Evolutionary conservation across 2,797 vertebrate species (phyloP).

Genomic region (Argya squamiceps): DNA sequence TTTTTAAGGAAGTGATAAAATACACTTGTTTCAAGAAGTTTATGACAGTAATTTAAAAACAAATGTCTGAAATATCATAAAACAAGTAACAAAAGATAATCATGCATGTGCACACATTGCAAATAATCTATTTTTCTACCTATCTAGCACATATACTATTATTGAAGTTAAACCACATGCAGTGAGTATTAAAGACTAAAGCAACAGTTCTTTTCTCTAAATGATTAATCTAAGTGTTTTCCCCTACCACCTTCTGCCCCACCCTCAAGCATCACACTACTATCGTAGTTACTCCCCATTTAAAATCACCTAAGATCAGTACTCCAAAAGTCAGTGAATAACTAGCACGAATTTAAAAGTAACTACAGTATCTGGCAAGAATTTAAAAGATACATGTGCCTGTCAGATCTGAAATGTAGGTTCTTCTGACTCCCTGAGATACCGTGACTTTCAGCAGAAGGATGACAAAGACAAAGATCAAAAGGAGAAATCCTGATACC

Average conservation of each 20-base stretch:
- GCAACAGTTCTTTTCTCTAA: background rate
- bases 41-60: background rate
- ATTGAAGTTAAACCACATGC: background rate
- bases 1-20: background rate
- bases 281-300: background rate
- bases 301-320: background rate
- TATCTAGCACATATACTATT: background rate
- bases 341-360: background rate
- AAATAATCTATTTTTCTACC: background rate
- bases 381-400: background rate
- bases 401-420: background rate
- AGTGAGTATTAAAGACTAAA: background rate
- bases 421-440: background rate
- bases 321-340: background rate
- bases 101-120: background rate
- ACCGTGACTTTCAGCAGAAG: background rate
- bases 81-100: background rate
- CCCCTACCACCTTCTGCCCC: background rate
- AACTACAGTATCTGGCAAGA: background rate
- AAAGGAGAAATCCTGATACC: background rate
- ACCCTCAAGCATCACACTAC: background rate
- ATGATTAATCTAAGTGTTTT: background rate
- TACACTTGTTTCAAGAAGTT: background rate
- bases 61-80: background rate
- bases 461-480: background rate